A percentile compares a stretch with the other conserved stretches of the same genome.
phyloP scores from a whole-genome alignment of 2,888 invertebrate genomes.

The Phaonia tiefii region DNA sequence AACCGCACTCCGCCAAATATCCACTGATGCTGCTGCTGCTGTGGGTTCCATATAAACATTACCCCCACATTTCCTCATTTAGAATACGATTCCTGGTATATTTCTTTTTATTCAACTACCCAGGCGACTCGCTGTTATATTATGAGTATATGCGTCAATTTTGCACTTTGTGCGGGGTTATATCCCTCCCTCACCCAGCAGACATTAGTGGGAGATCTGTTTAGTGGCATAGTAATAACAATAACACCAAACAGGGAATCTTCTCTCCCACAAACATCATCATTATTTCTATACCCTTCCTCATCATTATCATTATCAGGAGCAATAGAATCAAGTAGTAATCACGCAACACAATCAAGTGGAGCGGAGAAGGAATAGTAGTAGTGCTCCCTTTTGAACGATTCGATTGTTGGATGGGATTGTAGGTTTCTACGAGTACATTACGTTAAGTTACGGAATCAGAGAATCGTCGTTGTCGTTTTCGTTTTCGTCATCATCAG shows the following conservation, averaged over 20 bases:
- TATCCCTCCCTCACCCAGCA: background rate
- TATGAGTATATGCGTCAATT: constrained; percentile 40
- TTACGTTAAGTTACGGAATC: too few species aligned
- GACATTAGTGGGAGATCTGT: constrained; percentile 58
- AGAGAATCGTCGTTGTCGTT: too few species aligned
- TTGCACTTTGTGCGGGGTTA: constrained; percentile 50
- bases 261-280: constrained; percentile 22
- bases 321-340: background rate
- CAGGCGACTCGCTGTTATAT: background rate
- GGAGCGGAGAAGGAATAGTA: too few species aligned
- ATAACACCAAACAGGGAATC: constrained; percentile 14
- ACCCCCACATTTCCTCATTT: constrained; percentile 45
- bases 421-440: too few species aligned
- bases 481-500: too few species aligned
- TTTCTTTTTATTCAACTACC: background rate
- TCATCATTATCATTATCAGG: background rate
- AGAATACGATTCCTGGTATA: constrained; percentile 1
- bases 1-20: too few species aligned
- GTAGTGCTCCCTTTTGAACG: too few species aligned
- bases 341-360: constrained; percentile 8
- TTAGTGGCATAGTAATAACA: constrained; percentile 37
- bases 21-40: background rate
- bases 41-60: too few species aligned
- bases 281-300: too few species aligned
- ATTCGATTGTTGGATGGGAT: too few species aligned